Percentiles rank a stretch among this genome's conserved stretches.
Conservation (phyloP, 2,888 invertebrate species). For the Thymelicus sylvestris region DNA sequence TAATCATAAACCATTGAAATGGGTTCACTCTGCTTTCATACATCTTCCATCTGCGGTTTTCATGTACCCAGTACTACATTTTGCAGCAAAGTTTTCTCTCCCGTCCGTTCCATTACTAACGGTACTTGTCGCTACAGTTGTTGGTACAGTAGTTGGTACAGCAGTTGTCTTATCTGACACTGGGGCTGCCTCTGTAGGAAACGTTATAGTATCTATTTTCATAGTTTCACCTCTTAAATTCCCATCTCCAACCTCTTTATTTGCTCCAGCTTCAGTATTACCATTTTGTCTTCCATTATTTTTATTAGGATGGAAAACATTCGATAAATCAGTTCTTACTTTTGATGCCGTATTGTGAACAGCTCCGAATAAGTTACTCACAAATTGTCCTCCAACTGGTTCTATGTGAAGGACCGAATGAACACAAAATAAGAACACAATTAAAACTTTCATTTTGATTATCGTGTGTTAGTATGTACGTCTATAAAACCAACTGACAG, state of each 20-base stretch:
- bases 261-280: neutral
- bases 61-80: constrained; percentile 61
- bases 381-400: constrained; percentile 50
- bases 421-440: constrained; percentile 50
- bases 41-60: constrained; percentile 71
- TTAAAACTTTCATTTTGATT: constrained; percentile 53
- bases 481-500: constrained; percentile 29
- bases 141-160: constrained; percentile 5
- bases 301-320: constrained; percentile 45
- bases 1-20: neutral
- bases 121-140: constrained; percentile 28
- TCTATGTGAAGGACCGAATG: constrained; percentile 39
- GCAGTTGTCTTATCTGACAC: neutral
- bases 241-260: constrained; percentile 27
- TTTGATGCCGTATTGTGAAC: constrained; percentile 51
- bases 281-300: constrained; percentile 5
- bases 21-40: constrained; percentile 43
- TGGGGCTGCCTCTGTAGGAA: constrained; percentile 7
- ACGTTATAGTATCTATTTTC: constrained; percentile 6
- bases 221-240: constrained; percentile 37
- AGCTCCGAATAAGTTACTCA: constrained; percentile 52
- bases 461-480: constrained; percentile 36
- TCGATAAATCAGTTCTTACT: constrained; percentile 51
- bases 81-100: constrained; percentile 62
- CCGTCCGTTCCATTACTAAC: constrained; percentile 48